Percentiles rank a stretch among this genome's conserved stretches.
phyloP scores from a whole-genome alignment of 2,797 vertebrate species.

The Zalophus californianus region DNA sequence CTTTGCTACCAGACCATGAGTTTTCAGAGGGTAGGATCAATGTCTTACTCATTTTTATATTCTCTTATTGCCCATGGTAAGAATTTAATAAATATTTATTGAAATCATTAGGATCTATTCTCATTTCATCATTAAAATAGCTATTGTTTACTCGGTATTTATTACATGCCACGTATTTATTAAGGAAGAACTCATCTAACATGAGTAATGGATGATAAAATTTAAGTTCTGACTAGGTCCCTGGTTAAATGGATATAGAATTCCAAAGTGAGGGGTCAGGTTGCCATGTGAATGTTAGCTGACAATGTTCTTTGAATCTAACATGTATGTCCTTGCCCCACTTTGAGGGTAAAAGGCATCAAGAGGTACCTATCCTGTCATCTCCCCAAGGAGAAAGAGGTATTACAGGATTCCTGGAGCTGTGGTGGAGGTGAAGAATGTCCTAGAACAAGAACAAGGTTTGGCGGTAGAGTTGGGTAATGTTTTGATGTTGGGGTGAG shows the following conservation, averaged over 20 bases:
- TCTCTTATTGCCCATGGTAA: neutral
- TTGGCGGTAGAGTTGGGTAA: neutral
- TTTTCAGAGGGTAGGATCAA: neutral
- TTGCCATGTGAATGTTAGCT: neutral
- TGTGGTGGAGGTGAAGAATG: neutral
- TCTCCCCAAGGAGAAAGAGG: neutral
- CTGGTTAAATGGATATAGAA: neutral
- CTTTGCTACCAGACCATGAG: neutral
- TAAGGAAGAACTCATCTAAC: neutral
- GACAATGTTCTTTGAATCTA: neutral
- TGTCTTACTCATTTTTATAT: neutral
- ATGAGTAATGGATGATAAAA: neutral
- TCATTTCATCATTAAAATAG: slow-evolving; percentile 13
- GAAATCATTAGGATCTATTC: neutral
- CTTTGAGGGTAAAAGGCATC: neutral
- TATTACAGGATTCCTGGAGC: neutral
- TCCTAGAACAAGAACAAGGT: neutral
- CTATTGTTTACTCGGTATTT: neutral
- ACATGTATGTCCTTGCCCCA: neutral
- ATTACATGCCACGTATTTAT: neutral
- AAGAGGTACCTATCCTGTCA: neutral
- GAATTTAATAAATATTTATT: neutral
- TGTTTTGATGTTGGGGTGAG: neutral
- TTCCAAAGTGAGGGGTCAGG: neutral
- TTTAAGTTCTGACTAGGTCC: neutral